phyloP scores from a whole-genome alignment of 1,140 invertebrate species.

The Leptopilina boulardi region DNA sequence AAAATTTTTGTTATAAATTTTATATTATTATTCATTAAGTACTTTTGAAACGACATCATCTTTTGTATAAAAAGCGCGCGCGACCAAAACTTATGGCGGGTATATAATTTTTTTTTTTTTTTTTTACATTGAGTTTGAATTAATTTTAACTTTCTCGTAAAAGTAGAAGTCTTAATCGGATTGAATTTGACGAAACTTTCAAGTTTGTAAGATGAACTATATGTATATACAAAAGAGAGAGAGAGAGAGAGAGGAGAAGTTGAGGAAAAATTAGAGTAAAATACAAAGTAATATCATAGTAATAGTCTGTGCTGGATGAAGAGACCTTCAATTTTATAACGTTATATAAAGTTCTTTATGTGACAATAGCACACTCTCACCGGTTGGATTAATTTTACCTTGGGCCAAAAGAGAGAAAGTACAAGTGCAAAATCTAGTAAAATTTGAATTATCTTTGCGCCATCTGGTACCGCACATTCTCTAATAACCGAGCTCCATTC shows the following conservation, averaged over 20 bases:
- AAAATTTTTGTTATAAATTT: too few relatives aligned
- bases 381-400: slow-evolving; percentile 36
- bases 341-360: not conserved
- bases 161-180: slow-evolving; percentile 5
- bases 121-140: slow-evolving; percentile 15
- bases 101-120: too few relatives aligned
- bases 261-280: slow-evolving; percentile 11
- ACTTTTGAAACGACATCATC: too few relatives aligned
- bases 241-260: not conserved
- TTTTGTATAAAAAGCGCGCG: not conserved
- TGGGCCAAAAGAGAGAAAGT: slow-evolving; percentile 38
- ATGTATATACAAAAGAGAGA: not conserved
- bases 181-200: slow-evolving; percentile 2
- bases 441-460: slow-evolving; percentile 38
- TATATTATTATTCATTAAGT: too few relatives aligned
- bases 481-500: slow-evolving; percentile 39
- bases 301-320: not conserved
- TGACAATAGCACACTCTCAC: slow-evolving; percentile 7
- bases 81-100: not conserved
- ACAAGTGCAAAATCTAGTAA: slow-evolving; percentile 39
- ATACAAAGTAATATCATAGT: not conserved
- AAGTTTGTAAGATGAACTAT: not conserved
- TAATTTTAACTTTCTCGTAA: slow-evolving; percentile 19
- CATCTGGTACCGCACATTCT: slow-evolving; percentile 28
- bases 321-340: not conserved